Evolutionary conservation across 2,113 vertebrate species (phyloP), one percentile per base, ranked within the genome.

Genomic region (Melanerpes formicivorus): DNA sequence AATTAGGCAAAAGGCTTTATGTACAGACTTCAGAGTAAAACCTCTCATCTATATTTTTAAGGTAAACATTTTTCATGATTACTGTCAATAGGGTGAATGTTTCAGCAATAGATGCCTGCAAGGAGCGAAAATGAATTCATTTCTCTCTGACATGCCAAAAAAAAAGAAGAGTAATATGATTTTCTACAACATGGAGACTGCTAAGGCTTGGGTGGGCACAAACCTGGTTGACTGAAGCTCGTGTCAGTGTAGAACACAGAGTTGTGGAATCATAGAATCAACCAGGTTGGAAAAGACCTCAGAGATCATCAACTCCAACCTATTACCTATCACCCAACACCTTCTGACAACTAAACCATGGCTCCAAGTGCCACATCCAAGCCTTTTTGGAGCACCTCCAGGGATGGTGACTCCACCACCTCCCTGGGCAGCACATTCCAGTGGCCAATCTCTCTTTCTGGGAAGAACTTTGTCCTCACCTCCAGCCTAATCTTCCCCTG

Each of bases 31-130:
- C 44, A 69, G 79, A 92, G 52, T 50, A 73, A 84, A 92, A 87
- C 55, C 34, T 79, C 34, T 69, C 34, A 30, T 82, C 30, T 82
- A 14, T 76, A 54, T 81, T 87, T 84, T 87, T 84, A 74, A 85
- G 69, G 83, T 65, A 80, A 94, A 78, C 16, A 62, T 88, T 90
- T 88, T 83, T 90, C 46, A 60, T 58, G 64, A 44, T 80, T 80
- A 62, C 54, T 78, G 25, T 71, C 69, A 91, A 21, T 79, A 59
- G 40, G 27, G 23, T 73, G 34, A 84, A 30, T 34, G 7, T 87
- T 90, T 90, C 59, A 80, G 54, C 27, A 77, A 32, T 32, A 29
- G 1, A 4, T 77, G 14, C 42, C 66, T 70, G 14, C 21, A 76
- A 92, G 50, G 37, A 86, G 34, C 18, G 84, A 76, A 88, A 84